A percentile compares a stretch with the other conserved stretches of the same genome.
phyloP scores from a whole-genome alignment of 2,888 invertebrate species.

The Parascotia fuliginaria region DNA sequence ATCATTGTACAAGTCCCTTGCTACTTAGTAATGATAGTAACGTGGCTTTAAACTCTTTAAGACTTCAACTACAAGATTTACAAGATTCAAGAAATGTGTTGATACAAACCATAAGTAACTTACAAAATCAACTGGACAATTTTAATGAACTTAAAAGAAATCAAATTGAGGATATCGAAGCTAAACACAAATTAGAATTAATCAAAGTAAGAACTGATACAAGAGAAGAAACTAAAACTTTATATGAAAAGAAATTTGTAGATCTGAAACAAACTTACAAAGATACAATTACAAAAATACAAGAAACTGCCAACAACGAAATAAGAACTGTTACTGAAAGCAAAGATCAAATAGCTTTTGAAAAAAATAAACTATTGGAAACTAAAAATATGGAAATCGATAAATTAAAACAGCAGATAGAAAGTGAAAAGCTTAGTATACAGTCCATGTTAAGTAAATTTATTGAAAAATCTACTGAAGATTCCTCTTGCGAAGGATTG shows the following conservation, averaged over 20 bases:
- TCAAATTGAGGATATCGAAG: slow-evolving; percentile 66
- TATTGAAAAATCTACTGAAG: slow-evolving; percentile 53
- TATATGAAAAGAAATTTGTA: slow-evolving; percentile 62
- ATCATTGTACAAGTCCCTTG: slow-evolving; percentile 54
- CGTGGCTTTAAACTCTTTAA: slow-evolving; percentile 55
- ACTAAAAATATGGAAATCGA: slow-evolving; percentile 62
- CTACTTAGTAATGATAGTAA: slow-evolving; percentile 51
- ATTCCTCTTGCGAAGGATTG: slow-evolving; percentile 41
- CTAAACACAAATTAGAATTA: slow-evolving; percentile 64
- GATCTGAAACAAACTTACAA: slow-evolving; percentile 59
- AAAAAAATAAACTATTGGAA: slow-evolving; percentile 61
- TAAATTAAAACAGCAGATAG: slow-evolving; percentile 53
- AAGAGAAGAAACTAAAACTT: slow-evolving; percentile 56
- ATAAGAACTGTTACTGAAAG: slow-evolving; percentile 42
- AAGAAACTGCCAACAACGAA: slow-evolving; percentile 46
- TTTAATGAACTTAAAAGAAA: slow-evolving; percentile 59
- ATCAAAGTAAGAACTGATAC: slow-evolving; percentile 54
- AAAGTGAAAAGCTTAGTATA: slow-evolving; percentile 61
- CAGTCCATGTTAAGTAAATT: slow-evolving; percentile 57
- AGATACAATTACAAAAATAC: slow-evolving; percentile 50
- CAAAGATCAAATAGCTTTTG: slow-evolving; percentile 52
- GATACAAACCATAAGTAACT: slow-evolving; percentile 54
- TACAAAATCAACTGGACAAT: slow-evolving; percentile 62
- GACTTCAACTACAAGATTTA: slow-evolving; percentile 61
- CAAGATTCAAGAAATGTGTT: slow-evolving; percentile 59